phyloP scores from a whole-genome alignment of 2,113 vertebrate species.

The Agelaius phoeniceus region DNA sequence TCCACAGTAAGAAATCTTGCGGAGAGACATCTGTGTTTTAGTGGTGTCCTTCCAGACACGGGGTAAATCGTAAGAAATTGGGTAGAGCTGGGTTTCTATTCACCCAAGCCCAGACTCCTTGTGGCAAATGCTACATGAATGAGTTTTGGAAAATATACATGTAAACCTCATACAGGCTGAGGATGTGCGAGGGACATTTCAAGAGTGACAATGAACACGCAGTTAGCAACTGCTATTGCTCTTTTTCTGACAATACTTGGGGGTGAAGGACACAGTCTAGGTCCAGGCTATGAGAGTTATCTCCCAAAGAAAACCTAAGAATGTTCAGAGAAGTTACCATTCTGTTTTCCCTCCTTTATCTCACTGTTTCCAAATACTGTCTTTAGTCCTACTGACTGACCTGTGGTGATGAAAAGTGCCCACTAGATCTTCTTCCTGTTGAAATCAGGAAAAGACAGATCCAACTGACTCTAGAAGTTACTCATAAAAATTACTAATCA shows the following conservation, averaged over 20 bases:
- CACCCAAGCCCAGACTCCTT: background rate
- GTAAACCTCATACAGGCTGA: background rate
- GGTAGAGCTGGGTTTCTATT: background rate
- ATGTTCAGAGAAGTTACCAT: background rate
- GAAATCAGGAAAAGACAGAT: background rate
- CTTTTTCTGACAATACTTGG: background rate
- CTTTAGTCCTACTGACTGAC: background rate
- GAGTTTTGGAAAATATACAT: background rate
- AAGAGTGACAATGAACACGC: background rate
- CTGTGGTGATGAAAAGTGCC: background rate
- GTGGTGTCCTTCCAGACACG: accelerated
- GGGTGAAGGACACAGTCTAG: background rate
- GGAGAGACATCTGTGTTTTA: background rate
- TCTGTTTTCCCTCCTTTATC: background rate
- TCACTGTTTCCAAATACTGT: background rate
- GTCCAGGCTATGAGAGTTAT: background rate
- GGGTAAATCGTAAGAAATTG: background rate
- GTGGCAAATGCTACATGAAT: background rate
- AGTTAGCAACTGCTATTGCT: background rate
- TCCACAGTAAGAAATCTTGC: background rate
- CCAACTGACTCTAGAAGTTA: background rate
- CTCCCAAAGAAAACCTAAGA: background rate
- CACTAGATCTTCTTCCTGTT: background rate
- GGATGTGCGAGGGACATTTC: background rate
- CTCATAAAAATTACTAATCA: background rate